phyloP scores from a whole-genome alignment of 1,140 invertebrate species.

The Plutomurus gul region DNA sequence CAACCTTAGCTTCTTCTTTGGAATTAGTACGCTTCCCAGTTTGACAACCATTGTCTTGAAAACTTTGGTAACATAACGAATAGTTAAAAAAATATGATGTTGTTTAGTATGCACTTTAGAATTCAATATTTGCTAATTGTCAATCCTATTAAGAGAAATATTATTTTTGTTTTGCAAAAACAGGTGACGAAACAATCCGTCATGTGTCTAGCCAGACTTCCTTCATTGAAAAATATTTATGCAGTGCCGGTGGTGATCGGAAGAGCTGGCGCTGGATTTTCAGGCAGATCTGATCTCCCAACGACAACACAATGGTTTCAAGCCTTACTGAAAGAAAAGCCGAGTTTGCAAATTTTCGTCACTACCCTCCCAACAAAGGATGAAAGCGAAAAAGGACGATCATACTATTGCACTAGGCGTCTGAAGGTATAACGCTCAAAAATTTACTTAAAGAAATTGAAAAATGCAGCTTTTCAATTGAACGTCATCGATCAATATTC shows the following conservation, averaged over 20 bases:
- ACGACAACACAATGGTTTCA: slow-evolving; percentile 6
- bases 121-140: too few species aligned
- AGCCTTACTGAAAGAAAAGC: background rate
- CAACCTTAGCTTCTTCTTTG: slow-evolving; percentile 1
- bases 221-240: background rate
- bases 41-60: background rate
- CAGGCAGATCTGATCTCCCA: background rate
- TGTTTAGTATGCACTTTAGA: too few species aligned
- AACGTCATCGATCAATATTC: too few species aligned
- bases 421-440: background rate
- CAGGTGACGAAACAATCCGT: background rate
- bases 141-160: too few species aligned
- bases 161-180: background rate
- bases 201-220: background rate
- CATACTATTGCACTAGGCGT: background rate
- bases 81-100: too few species aligned
- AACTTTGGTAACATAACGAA: background rate
- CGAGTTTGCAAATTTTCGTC: background rate
- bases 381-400: slow-evolving; percentile 3
- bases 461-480: too few species aligned
- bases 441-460: background rate
- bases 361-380: background rate
- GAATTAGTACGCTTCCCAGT: background rate
- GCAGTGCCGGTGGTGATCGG: background rate
- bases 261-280: background rate